These are phyloP conservation scores for Trichogramma evanescens DNA, from an alignment of 2,888 invertebrate species.

Conservation along the genomic window DNA sequence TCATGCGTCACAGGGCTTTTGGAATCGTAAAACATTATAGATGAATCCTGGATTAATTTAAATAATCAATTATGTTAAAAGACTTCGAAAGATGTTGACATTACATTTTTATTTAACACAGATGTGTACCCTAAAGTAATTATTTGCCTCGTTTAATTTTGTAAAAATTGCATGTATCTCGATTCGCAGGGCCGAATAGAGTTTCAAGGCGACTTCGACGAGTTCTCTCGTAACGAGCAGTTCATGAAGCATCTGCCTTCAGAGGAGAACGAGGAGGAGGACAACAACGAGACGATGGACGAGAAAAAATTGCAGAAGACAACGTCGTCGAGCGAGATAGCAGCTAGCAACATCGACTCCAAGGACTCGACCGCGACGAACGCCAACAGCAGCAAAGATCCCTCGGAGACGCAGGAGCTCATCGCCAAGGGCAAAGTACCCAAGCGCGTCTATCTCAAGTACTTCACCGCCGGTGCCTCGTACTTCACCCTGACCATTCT, in stretches of 20 bases:
- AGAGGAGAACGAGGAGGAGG: conserved; percentile 31
- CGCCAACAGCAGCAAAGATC: conserved; percentile 35
- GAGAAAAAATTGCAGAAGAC: not conserved
- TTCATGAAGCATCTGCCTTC: conserved; percentile 49
- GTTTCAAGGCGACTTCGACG: conserved; percentile 53
- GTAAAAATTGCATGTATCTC: not conserved
- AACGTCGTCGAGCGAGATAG: not conserved
- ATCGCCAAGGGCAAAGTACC: conserved; percentile 61
- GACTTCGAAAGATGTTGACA: not conserved
- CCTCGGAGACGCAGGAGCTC: conserved; percentile 55
- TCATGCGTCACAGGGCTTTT: too few species aligned
- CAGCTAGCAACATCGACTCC: too few species aligned
- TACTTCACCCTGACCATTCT: conserved; percentile 52
- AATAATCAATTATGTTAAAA: not conserved
- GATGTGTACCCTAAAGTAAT: not conserved
- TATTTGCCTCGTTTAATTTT: not conserved
- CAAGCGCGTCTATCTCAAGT: conserved; percentile 58
- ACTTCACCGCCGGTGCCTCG: conserved; percentile 64
- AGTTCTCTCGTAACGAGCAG: conserved; percentile 53
- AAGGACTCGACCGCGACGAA: too few species aligned
- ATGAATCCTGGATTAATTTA: too few species aligned
- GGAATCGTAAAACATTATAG: too few species aligned
- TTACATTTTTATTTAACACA: not conserved
- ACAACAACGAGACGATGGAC: conserved; percentile 12
- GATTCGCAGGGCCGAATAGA: conserved; percentile 56